Percentiles rank a stretch among this genome's conserved stretches.
phyloP scores from a whole-genome alignment of 2,888 invertebrate genomes.

The Rhopalosiphum nymphaeae region DNA sequence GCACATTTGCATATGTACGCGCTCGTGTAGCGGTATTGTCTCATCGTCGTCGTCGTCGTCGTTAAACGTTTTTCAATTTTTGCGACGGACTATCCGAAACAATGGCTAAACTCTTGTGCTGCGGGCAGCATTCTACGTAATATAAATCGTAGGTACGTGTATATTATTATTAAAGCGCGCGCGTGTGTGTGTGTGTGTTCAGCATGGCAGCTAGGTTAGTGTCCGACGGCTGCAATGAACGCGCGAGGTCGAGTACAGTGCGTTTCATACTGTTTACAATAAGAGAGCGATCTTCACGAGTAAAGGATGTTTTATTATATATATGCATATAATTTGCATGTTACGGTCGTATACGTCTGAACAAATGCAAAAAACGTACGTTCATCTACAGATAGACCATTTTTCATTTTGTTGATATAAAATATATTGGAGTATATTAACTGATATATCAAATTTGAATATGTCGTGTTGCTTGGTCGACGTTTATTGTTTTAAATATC shows the following conservation, averaged over 20 bases:
- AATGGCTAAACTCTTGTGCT: slow-evolving; percentile 16
- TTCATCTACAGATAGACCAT: no score
- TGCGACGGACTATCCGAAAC: slow-evolving; percentile 29
- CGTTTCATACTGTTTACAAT: neutral
- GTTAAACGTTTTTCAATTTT: slow-evolving; percentile 57
- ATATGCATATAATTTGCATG: neutral
- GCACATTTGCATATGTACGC: slow-evolving; percentile 38
- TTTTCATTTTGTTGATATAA: no score
- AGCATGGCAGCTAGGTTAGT: neutral
- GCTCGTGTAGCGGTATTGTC: slow-evolving; percentile 52
- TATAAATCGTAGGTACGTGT: neutral
- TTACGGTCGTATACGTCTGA: neutral
- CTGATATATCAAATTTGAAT: no score
- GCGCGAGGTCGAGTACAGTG: neutral
- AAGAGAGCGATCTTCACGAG: neutral
- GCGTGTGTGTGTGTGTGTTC: neutral
- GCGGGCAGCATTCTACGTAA: neutral
- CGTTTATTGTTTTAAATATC: no score
- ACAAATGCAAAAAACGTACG: neutral
- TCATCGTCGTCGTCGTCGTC: slow-evolving; percentile 17
- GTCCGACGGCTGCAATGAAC: neutral
- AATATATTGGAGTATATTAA: no score
- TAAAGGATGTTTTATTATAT: neutral
- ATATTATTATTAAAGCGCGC: slow-evolving; percentile 2
- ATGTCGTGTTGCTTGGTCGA: no score